Conservation (phyloP, 2,888 invertebrate genomes). For the Oeneis ivallda region DNA sequence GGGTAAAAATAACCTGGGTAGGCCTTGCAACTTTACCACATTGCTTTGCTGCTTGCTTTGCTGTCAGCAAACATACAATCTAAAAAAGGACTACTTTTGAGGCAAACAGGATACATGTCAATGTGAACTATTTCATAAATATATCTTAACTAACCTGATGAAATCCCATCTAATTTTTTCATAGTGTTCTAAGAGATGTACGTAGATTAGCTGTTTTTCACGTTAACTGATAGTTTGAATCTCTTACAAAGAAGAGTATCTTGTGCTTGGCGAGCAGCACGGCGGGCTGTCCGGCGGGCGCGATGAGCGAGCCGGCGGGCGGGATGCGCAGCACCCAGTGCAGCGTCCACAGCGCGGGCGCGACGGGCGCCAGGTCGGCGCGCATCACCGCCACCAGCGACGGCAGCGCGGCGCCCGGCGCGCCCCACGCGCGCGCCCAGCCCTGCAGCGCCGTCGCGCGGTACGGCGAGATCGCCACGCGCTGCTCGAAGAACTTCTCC, state of each 20-base stretch:
- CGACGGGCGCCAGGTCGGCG: conserved; percentile 81
- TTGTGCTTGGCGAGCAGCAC: conserved; percentile 92
- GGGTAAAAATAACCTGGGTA: too few relatives aligned
- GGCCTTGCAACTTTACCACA: too few relatives aligned
- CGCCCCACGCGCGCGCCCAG: conserved; percentile 91
- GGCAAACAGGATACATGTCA: too few relatives aligned
- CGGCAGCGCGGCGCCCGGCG: conserved; percentile 92
- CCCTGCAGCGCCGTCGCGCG: conserved; percentile 94
- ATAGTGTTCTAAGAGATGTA: too few relatives aligned
- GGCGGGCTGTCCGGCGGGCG: conserved; percentile 94
- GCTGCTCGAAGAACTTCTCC: conserved; percentile 95
- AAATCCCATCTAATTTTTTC: too few relatives aligned
- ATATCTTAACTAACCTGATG: too few relatives aligned
- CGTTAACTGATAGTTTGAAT: neutral
- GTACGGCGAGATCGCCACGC: conserved; percentile 94
- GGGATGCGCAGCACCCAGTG: conserved; percentile 96
- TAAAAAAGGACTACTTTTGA: too few relatives aligned
- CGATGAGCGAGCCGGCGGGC: conserved; percentile 92
- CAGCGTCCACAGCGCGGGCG: conserved; percentile 89
- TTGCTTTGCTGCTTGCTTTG: too few relatives aligned
- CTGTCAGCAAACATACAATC: too few relatives aligned
- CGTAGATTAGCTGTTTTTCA: too few relatives aligned
- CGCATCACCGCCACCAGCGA: conserved; percentile 95
- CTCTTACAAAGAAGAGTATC: conserved; percentile 94
- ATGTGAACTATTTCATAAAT: too few relatives aligned